Evolutionary conservation across 2,797 vertebrate species (phyloP).

Genomic region (Dermochelys coriacea): DNA sequence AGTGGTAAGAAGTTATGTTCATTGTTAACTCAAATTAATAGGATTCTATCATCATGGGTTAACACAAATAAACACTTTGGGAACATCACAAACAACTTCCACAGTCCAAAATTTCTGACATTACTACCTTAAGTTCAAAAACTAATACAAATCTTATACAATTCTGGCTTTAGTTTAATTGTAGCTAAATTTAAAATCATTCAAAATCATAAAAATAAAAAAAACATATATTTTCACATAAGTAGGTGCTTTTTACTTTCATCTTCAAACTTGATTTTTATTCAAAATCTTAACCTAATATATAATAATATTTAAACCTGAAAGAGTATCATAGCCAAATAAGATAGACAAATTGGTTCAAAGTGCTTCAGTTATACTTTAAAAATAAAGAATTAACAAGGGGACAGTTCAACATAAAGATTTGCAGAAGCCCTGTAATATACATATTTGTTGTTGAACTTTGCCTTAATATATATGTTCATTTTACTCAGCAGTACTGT

Average conservation of each 20-base stretch:
- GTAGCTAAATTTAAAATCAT: neutral
- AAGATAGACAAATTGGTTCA: neutral
- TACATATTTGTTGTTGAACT: neutral
- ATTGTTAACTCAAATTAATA: slow-evolving; percentile 48
- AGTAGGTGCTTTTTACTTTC: neutral
- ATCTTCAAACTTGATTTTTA: neutral
- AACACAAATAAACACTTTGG: neutral
- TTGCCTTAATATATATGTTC: neutral
- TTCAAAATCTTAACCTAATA: neutral
- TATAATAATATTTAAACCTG: neutral
- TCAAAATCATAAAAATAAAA: neutral
- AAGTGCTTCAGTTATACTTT: neutral
- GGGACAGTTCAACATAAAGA: neutral
- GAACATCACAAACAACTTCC: neutral
- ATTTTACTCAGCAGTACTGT: slow-evolving; percentile 22
- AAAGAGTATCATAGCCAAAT: neutral
- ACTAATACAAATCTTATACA: neutral
- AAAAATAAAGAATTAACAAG: neutral
- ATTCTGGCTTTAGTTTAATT: neutral
- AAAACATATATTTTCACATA: neutral
- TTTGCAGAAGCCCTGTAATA: neutral
- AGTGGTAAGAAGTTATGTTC: slow-evolving; percentile 33
- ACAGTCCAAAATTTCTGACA: neutral
- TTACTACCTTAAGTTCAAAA: slow-evolving; percentile 41
- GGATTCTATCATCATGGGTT: slow-evolving; percentile 27